Base-by-base conservation (phyloP, 1,140 invertebrate species). In the Drosophila santomea region DNA sequence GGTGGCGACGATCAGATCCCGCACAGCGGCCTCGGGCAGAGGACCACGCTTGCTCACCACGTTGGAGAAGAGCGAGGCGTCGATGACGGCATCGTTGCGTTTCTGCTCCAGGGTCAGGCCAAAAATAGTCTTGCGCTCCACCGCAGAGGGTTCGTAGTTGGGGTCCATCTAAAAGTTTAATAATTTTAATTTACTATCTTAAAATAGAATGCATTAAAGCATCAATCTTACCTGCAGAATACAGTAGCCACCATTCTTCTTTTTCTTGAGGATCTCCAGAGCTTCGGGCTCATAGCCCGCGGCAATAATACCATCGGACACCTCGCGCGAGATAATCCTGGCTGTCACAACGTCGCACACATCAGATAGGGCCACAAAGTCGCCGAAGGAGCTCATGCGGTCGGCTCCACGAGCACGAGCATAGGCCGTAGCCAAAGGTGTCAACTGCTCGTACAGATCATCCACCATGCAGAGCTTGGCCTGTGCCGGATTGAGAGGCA, bases 381-480 rank as follows among this genome's bases (percentile, higher is more conserved):
- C 99, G 0, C 99, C 98, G 93, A 99, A 99, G 11, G 98, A 99
- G 5, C 98, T 99, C 99, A 99, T 99, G 57, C 99, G 95, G 93
- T 99, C 99, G 15, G 98, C 98, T 38, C 98, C 98, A 93, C 99
- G 94, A 0, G 98, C 99, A 68, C 98, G 93, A 0, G 98, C 98
- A 93, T 99, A 99, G 2, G 99, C 99, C 11, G 94, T 95, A 0
- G 98, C 98, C n/a, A 99, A 78, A 0, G 98, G 98, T 5, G 97
- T 96, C 48, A 99, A 93, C 54, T 95, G 93, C 23, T 95, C 93
- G 0, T 93, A 90, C 23, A 99, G 84, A 93, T 99, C 98, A 66
- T 97, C 95, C 2, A 99, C 98, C 96, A 98, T 98, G 89, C 98
- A 99, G 0, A 99, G 93, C 90, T 96, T 96, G 2, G 97, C 97